A percentile compares a stretch with the other conserved stretches of the same genome.
These are phyloP conservation scores for Rattus rattus DNA, from an alignment of 2,113 vertebrate genomes.

Conservation along the genomic window DNA sequence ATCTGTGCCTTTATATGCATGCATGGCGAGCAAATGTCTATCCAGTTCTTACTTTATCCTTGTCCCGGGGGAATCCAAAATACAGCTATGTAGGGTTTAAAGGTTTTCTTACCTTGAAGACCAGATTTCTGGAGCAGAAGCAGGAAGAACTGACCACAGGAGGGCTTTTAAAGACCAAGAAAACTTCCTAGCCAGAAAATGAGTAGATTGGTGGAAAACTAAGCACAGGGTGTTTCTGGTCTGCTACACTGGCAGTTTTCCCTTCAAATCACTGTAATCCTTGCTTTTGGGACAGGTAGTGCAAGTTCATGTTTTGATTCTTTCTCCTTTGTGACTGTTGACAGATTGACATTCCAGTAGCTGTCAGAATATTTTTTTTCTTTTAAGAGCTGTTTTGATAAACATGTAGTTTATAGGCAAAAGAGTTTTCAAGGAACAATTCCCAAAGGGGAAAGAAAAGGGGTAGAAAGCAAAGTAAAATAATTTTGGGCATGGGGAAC, in stretches of 20 bases:
- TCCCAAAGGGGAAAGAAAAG: not conserved
- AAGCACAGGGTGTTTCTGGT: no score
- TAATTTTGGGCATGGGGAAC: not conserved
- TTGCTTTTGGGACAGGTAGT: not conserved
- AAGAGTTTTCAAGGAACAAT: not conserved
- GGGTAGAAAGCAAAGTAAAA: not conserved
- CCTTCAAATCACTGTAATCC: not conserved
- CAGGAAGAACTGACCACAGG: not conserved
- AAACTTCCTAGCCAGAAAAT: not conserved
- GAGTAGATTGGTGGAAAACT: not conserved
- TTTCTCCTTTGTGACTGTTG: not conserved
- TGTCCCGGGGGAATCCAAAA: not conserved
- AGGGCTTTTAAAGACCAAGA: not conserved
- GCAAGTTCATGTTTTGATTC: not conserved
- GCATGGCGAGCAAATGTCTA: not conserved
- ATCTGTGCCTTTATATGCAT: not conserved
- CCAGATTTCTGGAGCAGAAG: not conserved
- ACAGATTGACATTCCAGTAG: not conserved
- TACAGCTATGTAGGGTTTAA: not conserved
- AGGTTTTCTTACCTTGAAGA: not conserved
- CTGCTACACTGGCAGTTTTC: not conserved
- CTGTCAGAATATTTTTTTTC: not conserved
- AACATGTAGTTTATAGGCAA: not conserved
- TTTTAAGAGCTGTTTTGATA: not conserved
- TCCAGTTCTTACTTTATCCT: not conserved